Base-by-base conservation (phyloP, 2,797 vertebrate genomes). In the Accipiter superciliosus region DNA sequence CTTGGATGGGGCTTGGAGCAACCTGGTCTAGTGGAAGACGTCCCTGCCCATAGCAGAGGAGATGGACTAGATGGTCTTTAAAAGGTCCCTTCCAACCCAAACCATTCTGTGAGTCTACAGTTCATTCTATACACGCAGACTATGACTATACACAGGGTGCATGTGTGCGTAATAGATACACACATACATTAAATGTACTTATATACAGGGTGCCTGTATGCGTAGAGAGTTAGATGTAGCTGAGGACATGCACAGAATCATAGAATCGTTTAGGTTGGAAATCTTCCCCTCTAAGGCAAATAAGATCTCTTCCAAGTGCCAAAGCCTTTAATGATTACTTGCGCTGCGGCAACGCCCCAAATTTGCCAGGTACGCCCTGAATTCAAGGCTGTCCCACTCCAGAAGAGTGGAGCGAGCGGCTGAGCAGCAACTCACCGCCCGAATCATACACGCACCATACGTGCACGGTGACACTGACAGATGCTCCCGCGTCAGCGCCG, bases 121-220 rank as follows among this genome's bases (percentile, higher is more conserved):
- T 1, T 66, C n/a, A 19, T 5, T 17, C 31, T 31, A 11, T 5
- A 16, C 33, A 3, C 0, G 31, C 49, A 74, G 61, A 22, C 37
- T 21, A 2, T 0, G 44, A 33, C 28, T 5, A 26, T 8, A 42
- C 17, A 3, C 0, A 20, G n/a, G 33, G 19, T 9, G 13, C 19
- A 6, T 2, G 15, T 4, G 22, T 15, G 29, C 21, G 1, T 39
- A 17, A 0, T 3, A 61, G 58, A n/a, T 4, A 57, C 26, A 11
- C 31, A 10, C 20, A 11, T 0, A 1, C 28, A 1, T 6, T 17
- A 29, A 16, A 4, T 2, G 7, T 14, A 9, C 33, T 63, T 15
- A 20, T 1, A 13, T 3, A 40, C 29, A 26, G 11, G 18, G 1
- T 2, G 2, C 3, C 0, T 0, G 28, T 6, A 50, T 5, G 10